Evolutionary conservation across 2,888 invertebrate species (phyloP).

Genomic region (Timandra comae): DNA sequence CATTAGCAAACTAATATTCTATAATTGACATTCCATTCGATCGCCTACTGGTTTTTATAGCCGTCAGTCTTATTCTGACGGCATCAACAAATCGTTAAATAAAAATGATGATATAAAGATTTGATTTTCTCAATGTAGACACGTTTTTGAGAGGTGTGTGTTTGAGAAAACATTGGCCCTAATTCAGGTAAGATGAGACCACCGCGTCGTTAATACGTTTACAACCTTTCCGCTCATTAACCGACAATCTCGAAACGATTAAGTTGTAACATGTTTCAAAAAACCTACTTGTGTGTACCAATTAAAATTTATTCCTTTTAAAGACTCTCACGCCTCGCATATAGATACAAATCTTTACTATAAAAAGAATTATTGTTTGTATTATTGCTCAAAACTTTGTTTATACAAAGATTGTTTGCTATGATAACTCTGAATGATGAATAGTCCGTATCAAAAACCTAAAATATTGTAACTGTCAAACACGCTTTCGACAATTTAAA

Average conservation of each 20-base stretch:
- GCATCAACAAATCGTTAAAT: slow-evolving; percentile 22
- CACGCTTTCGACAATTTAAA: slow-evolving; percentile 9
- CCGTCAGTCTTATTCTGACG: slow-evolving; percentile 14
- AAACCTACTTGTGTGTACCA: slow-evolving; percentile 56
- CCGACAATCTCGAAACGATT: slow-evolving; percentile 61
- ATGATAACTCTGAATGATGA: slow-evolving; percentile 42
- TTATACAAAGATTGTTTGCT: slow-evolving; percentile 8
- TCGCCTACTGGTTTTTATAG: slow-evolving; percentile 22
- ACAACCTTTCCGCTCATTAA: slow-evolving; percentile 72
- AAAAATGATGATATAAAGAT: slow-evolving; percentile 30
- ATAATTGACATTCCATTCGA: slow-evolving; percentile 27
- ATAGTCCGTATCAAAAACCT: slow-evolving; percentile 31
- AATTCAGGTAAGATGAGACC: slow-evolving; percentile 33
- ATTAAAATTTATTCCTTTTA: slow-evolving; percentile 61
- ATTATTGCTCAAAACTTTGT: slow-evolving; percentile 50
- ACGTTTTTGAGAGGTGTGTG: slow-evolving; percentile 14
- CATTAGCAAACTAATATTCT: slow-evolving; percentile 34
- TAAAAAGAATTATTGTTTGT: slow-evolving; percentile 44
- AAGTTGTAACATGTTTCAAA: slow-evolving; percentile 65
- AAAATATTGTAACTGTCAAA: slow-evolving; percentile 20
- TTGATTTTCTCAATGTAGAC: slow-evolving; percentile 19
- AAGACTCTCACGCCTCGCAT: slow-evolving; percentile 52
- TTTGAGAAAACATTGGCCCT: slow-evolving; percentile 8
- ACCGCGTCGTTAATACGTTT: slow-evolving; percentile 59
- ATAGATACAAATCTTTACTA: slow-evolving; percentile 56